Conservation (phyloP, 2,797 vertebrate species). For the Parambassis ranga region DNA sequence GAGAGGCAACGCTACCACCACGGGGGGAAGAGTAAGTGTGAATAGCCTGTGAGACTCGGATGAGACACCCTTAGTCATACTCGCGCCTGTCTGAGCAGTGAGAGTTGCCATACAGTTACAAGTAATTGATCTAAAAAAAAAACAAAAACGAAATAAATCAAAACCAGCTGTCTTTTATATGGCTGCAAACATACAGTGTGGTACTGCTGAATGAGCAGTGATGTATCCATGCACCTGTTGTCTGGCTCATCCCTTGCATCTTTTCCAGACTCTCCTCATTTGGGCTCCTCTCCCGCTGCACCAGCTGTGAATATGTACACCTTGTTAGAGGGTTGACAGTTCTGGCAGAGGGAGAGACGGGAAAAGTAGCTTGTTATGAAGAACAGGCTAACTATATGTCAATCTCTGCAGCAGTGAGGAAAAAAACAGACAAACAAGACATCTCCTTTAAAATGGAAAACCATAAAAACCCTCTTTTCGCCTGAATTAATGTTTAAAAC, state of each 20-base stretch:
- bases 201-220: slow-evolving; percentile 27
- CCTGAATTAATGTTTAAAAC: slow-evolving; percentile 14
- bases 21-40: slow-evolving; percentile 45
- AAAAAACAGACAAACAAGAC: slow-evolving; percentile 20
- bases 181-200: slow-evolving; percentile 41
- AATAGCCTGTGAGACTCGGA: slow-evolving; percentile 56
- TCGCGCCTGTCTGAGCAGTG: slow-evolving; percentile 48
- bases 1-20: slow-evolving; percentile 49
- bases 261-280: slow-evolving; percentile 58
- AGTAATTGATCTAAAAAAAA: slow-evolving; percentile 58
- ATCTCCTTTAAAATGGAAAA: slow-evolving; percentile 1
- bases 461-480: not conserved
- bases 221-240: slow-evolving; percentile 61
- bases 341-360: slow-evolving; percentile 57
- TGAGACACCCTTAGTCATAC: slow-evolving; percentile 64
- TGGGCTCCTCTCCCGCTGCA: slow-evolving; percentile 55
- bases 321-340: slow-evolving; percentile 67
- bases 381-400: slow-evolving; percentile 57
- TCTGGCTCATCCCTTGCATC: slow-evolving; percentile 58
- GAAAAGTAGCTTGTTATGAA: slow-evolving; percentile 62
- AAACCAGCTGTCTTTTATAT: slow-evolving; percentile 56
- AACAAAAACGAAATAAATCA: slow-evolving; percentile 40
- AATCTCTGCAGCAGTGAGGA: slow-evolving; percentile 20
- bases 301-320: slow-evolving; percentile 61
- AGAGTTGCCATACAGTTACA: slow-evolving; percentile 52